Evolutionary conservation across 2,797 vertebrate genomes (phyloP).

Genomic region (Amphiprion clarkii): DNA sequence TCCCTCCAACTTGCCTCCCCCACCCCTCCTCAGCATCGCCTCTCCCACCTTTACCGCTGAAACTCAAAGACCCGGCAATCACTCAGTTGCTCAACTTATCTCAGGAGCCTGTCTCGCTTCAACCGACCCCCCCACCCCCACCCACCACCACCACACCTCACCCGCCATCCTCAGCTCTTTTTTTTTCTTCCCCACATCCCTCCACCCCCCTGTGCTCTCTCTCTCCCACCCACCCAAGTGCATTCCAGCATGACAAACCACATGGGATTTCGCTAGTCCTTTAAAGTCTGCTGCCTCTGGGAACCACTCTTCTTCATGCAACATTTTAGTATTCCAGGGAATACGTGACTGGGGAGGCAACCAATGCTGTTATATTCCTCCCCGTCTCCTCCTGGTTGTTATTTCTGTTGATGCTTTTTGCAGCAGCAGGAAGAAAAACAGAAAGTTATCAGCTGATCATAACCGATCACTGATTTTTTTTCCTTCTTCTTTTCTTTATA

Average conservation of each 20-base stretch:
- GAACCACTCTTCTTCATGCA: conserved; percentile 83
- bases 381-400: conserved; percentile 62
- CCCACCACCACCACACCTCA: not conserved
- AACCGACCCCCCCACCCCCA: not conserved
- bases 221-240: conserved; percentile 47
- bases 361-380: conserved; percentile 68
- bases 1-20: conserved; percentile 22
- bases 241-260: conserved; percentile 87
- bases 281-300: conserved; percentile 86
- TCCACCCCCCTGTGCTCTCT: conserved; percentile 3
- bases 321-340: conserved; percentile 85
- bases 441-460: conserved; percentile 67
- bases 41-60: conserved; percentile 41
- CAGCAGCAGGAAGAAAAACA: conserved; percentile 31
- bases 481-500: no score
- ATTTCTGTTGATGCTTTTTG: conserved; percentile 64
- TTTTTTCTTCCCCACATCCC: conserved; percentile 31
- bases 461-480: conserved; percentile 65
- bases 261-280: conserved; percentile 86
- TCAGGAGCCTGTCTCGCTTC: conserved; percentile 76
- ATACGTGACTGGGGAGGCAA: conserved; percentile 85
- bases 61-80: conserved; percentile 76
- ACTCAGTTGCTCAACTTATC: conserved; percentile 81
- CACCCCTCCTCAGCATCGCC: conserved; percentile 39
- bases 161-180: conserved; percentile 44